Evolutionary conservation across 2,888 invertebrate genomes (phyloP).

Genomic region (Apodemia duryi): DNA sequence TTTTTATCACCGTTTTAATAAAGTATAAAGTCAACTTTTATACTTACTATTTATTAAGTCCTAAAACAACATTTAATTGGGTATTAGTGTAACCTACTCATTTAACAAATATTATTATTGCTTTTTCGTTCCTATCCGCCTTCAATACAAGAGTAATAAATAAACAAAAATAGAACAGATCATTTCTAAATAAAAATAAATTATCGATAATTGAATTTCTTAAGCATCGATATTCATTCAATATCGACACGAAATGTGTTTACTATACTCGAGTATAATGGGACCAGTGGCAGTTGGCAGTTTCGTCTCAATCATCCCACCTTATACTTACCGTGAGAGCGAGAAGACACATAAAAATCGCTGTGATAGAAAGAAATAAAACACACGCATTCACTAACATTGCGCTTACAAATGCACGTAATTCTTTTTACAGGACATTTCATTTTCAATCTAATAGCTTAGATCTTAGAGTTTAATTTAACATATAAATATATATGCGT

Average conservation of each 20-base stretch:
- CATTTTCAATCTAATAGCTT: conserved; percentile 27
- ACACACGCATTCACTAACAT: conserved; percentile 55
- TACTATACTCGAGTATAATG: conserved; percentile 69
- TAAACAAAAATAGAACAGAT: background rate
- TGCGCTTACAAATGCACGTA: conserved; percentile 54
- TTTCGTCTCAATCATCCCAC: conserved; percentile 76
- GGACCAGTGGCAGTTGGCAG: conserved; percentile 77
- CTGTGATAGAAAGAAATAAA: conserved; percentile 41
- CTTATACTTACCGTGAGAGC: conserved; percentile 64
- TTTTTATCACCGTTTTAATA: too few relatives aligned
- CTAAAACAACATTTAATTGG: too few relatives aligned
- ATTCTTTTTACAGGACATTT: conserved; percentile 25
- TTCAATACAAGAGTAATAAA: background rate
- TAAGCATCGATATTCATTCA: conserved; percentile 17
- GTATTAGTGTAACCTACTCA: too few relatives aligned
- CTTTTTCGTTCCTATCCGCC: background rate
- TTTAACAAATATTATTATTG: too few relatives aligned
- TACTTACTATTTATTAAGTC: too few relatives aligned
- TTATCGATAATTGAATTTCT: conserved; percentile 19
- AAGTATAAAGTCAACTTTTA: too few relatives aligned
- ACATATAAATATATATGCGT: conserved; percentile 29
- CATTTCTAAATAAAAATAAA: background rate
- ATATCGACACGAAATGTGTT: conserved; percentile 47
- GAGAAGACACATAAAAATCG: conserved; percentile 31
- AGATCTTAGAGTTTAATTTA: conserved; percentile 34